Evolutionary conservation across 1,140 invertebrate species (phyloP).

Genomic region (Formica exsecta): DNA sequence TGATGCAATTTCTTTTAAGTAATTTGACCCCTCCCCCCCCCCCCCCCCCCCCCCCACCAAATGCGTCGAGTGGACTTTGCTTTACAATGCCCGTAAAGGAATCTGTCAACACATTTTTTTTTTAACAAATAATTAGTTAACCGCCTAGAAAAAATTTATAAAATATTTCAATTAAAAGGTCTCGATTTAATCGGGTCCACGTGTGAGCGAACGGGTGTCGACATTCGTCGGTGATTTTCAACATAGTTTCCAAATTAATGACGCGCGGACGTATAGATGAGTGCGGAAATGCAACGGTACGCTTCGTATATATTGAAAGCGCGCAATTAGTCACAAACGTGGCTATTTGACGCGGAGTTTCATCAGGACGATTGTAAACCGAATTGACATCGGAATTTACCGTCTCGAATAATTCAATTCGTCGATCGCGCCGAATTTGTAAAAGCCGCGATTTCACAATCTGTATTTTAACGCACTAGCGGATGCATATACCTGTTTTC

Average conservation of each 20-base stretch:
- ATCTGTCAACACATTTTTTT: neutral
- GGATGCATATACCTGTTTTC: neutral
- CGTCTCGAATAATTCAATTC: constrained; percentile 58
- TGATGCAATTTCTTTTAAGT: neutral
- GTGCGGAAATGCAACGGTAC: constrained; percentile 46
- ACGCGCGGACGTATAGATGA: constrained; percentile 29
- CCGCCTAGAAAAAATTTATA: neutral
- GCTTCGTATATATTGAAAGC: constrained; percentile 37
- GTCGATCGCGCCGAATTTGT: constrained; percentile 17
- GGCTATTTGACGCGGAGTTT: constrained; percentile 41
- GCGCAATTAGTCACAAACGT: constrained; percentile 53
- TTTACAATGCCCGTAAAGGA: neutral
- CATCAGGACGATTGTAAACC: constrained; percentile 56
- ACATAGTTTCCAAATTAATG: constrained; percentile 37
- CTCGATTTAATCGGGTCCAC: constrained; percentile 1
- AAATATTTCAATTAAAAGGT: constrained; percentile 11
- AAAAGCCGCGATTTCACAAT: constrained; percentile 35
- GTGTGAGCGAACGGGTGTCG: neutral
- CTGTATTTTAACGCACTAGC: constrained; percentile 41
- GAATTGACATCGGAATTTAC: constrained; percentile 44
- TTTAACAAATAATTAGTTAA: neutral
- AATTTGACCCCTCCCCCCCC: neutral
- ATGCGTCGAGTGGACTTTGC: too few relatives aligned
- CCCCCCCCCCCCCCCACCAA: too few relatives aligned
- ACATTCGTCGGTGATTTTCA: constrained; percentile 35